phyloP scores from a whole-genome alignment of 1,140 invertebrate genomes.

The Cydia amplana region DNA sequence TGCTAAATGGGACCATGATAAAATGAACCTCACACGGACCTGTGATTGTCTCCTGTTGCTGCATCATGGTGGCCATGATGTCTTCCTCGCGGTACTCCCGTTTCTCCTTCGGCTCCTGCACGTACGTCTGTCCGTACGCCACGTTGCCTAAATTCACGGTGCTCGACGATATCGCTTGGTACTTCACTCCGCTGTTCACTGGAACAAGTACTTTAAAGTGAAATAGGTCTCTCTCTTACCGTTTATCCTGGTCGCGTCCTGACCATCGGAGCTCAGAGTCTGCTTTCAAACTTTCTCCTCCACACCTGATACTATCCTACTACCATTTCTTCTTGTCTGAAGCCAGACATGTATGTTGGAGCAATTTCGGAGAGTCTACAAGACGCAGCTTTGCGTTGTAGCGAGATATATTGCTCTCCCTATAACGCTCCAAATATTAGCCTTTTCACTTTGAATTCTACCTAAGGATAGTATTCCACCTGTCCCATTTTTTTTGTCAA shows the following conservation, averaged over 20 bases:
- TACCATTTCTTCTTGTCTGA: too few relatives aligned
- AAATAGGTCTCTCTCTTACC: background rate
- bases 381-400: background rate
- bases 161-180: slow-evolving; percentile 74
- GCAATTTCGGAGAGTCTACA: too few relatives aligned
- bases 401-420: background rate
- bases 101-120: slow-evolving; percentile 63
- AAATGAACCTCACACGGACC: too few relatives aligned
- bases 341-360: too few relatives aligned
- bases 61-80: slow-evolving; percentile 76
- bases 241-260: too few relatives aligned
- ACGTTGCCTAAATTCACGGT: slow-evolving; percentile 73
- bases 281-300: too few relatives aligned
- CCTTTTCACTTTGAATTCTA: background rate
- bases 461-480: too few relatives aligned
- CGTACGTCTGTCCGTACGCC: slow-evolving; percentile 68
- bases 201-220: slow-evolving; percentile 19
- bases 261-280: too few relatives aligned
- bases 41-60: slow-evolving; percentile 61
- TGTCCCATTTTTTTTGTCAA: too few relatives aligned
- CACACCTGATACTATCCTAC: too few relatives aligned
- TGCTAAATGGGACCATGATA: too few relatives aligned
- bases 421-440: background rate
- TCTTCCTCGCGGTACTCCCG: slow-evolving; percentile 72
- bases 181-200: slow-evolving; percentile 75